Percentiles rank a stretch among this genome's conserved stretches.
These are phyloP conservation scores for Podarcis cretensis DNA, from an alignment of 2,113 vertebrate species.

Conservation along the genomic window DNA sequence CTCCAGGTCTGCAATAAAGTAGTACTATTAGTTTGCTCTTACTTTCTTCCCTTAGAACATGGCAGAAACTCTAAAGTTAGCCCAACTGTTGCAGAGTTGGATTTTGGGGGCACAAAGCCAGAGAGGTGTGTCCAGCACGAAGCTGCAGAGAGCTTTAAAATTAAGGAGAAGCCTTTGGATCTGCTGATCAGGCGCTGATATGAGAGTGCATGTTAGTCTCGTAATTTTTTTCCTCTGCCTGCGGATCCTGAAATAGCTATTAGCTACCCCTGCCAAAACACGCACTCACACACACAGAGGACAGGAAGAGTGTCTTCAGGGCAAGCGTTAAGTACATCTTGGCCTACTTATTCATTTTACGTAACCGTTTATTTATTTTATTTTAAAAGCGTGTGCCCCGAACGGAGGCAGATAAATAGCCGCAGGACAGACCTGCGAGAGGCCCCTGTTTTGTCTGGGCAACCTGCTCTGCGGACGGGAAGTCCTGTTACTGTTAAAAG, in stretches of 20 bases:
- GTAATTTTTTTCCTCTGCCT: not conserved
- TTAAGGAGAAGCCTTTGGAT: not conserved
- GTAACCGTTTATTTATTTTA: not conserved
- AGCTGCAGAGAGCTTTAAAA: not conserved
- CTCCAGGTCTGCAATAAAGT: too few relatives aligned
- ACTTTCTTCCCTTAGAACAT: not conserved
- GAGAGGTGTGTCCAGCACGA: too few relatives aligned
- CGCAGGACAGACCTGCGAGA: not conserved
- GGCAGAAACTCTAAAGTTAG: not conserved
- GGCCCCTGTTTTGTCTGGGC: not conserved
- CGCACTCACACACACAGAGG: not conserved
- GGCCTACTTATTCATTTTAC: not conserved
- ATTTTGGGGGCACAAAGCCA: not conserved
- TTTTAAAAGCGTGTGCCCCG: not conserved
- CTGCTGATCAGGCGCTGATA: not conserved
- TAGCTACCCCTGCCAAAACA: not conserved
- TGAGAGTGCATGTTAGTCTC: not conserved
- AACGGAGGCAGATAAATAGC: constrained; percentile 1
- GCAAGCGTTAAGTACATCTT: not conserved
- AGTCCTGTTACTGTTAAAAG: constrained; percentile 20
- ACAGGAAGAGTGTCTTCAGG: not conserved
- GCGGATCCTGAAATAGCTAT: not conserved
- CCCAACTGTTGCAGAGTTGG: not conserved
- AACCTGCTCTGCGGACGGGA: not conserved
- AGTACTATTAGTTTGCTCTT: too few relatives aligned